phyloP scores from a whole-genome alignment of 2,797 vertebrate species.

The Prunella strophiata region DNA sequence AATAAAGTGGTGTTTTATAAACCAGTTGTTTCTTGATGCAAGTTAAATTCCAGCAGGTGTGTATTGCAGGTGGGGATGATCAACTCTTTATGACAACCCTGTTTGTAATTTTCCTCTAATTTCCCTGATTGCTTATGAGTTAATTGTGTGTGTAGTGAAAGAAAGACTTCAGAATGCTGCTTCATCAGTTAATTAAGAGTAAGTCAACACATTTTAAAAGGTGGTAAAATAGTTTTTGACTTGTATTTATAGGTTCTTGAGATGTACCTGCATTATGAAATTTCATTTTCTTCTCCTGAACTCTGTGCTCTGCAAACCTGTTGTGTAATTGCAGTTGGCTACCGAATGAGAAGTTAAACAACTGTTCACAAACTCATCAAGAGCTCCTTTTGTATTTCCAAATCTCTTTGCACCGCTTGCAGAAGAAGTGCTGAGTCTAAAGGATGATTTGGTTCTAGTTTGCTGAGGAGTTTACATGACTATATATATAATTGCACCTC shows the following conservation, averaged over 20 bases:
- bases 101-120: constrained; percentile 74
- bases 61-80: constrained; percentile 69
- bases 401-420: constrained; percentile 13
- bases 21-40: not conserved
- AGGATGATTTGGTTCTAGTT: constrained; percentile 62
- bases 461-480: constrained; percentile 50
- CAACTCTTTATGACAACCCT: constrained; percentile 51
- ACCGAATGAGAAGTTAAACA: not conserved
- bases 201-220: constrained; percentile 67
- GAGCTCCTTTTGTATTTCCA: not conserved
- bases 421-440: constrained; percentile 13
- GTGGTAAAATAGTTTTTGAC: constrained; percentile 21
- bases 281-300: not conserved
- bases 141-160: constrained; percentile 67
- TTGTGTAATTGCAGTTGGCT: not conserved
- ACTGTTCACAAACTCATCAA: not conserved
- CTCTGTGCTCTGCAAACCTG: not conserved
- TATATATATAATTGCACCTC: constrained; percentile 72
- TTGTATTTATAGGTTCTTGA: constrained; percentile 11
- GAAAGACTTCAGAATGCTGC: constrained; percentile 60
- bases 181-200: constrained; percentile 75
- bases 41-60: constrained; percentile 68
- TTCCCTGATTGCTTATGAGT: constrained; percentile 72
- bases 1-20: not conserved
- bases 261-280: not conserved